Evolutionary conservation across 2,797 vertebrate genomes (phyloP).

Genomic region (Pitangus sulphuratus): DNA sequence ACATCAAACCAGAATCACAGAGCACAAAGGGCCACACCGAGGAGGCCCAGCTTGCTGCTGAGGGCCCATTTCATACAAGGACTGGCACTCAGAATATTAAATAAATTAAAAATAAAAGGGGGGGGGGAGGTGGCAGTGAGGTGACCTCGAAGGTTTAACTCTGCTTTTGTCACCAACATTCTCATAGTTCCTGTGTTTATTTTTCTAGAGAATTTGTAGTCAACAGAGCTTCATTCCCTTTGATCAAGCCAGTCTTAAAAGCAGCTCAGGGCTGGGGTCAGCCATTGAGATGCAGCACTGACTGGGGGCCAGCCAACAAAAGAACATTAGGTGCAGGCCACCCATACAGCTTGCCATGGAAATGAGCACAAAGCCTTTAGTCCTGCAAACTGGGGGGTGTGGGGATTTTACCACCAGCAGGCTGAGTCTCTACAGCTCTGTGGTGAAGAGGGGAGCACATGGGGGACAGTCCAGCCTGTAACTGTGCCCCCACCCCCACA

Average conservation of each 20-base stretch:
- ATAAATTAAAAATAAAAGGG: background rate
- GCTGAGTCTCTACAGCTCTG: background rate
- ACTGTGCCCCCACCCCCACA: background rate
- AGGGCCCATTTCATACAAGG: background rate
- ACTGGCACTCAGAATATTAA: background rate
- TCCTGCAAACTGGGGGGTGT: background rate
- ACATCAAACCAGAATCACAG: background rate
- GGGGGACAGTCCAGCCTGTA: background rate
- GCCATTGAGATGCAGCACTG: background rate
- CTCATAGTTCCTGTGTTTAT: background rate
- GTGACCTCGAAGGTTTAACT: background rate
- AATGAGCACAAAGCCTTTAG: background rate
- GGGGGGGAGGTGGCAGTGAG: background rate
- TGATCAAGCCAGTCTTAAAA: background rate
- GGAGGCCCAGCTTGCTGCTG: background rate
- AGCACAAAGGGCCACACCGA: background rate
- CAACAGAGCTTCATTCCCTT: background rate
- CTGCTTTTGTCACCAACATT: background rate
- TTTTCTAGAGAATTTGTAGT: background rate
- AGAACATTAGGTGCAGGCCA: background rate
- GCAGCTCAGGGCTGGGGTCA: background rate
- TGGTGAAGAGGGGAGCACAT: background rate
- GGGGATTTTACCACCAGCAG: background rate
- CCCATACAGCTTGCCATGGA: background rate
- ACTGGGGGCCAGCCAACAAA: background rate